Conservation (phyloP, 1,140 invertebrate species). For the Solen grandis region DNA sequence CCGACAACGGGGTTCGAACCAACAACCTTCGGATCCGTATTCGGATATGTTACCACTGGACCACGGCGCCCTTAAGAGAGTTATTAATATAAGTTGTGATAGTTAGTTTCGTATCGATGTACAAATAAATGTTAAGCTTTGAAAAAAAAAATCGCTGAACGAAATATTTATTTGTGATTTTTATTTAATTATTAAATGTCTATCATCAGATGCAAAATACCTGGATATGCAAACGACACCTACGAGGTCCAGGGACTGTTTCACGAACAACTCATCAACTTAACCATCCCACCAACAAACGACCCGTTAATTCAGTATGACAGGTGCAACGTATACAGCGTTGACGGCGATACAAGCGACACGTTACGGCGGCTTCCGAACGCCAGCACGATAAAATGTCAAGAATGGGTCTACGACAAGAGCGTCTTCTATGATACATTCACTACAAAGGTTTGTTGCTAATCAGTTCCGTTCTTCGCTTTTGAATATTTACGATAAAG, state of each 20-base stretch:
- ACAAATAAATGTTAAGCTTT: too few relatives aligned
- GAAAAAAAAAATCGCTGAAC: too few relatives aligned
- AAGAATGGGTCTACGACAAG: conserved; percentile 40
- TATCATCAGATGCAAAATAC: conserved; percentile 42
- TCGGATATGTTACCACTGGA: too few relatives aligned
- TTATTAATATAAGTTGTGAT: too few relatives aligned
- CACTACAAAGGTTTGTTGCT: conserved; percentile 16
- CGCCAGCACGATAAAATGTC: conserved; percentile 3
- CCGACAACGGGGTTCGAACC: too few relatives aligned
- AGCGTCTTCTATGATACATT: conserved; percentile 21
- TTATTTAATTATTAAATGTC: too few relatives aligned
- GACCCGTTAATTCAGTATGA: conserved; percentile 24
- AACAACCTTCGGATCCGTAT: too few relatives aligned
- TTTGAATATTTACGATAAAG: too few relatives aligned
- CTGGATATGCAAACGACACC: conserved; percentile 15
- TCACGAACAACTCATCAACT: neutral
- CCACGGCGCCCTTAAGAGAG: too few relatives aligned
- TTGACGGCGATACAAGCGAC: neutral
- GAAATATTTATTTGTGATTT: too few relatives aligned
- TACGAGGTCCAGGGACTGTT: neutral
- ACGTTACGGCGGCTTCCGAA: neutral
- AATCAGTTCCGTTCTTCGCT: too few relatives aligned
- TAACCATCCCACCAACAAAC: neutral
- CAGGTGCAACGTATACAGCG: neutral
- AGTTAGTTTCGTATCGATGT: too few relatives aligned